Percentiles rank a stretch among this genome's conserved stretches.
Conservation (phyloP, 2,113 vertebrate species). For the Phylloscopus trochilus region DNA sequence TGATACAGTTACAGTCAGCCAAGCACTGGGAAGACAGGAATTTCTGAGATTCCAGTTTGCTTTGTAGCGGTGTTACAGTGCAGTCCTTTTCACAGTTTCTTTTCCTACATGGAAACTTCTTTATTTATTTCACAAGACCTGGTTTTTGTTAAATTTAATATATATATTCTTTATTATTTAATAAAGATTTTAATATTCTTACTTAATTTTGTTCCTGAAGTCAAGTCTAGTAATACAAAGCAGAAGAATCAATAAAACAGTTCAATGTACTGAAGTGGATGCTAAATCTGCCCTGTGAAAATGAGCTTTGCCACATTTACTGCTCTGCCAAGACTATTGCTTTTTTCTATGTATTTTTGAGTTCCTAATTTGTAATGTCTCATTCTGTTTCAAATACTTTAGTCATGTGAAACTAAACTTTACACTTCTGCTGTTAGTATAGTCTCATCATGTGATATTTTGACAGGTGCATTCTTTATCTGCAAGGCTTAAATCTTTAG, state of each 20-base stretch:
- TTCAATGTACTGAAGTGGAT: not conserved
- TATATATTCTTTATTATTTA: not conserved
- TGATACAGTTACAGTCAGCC: not conserved
- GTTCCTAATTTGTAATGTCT: not conserved
- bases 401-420: not conserved
- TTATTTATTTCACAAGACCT: not conserved
- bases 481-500: not conserved
- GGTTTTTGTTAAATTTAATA: not conserved
- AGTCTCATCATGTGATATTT: not conserved
- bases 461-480: not conserved
- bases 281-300: not conserved
- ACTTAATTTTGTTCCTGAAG: not conserved
- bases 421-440: not conserved
- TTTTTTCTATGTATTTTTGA: not conserved
- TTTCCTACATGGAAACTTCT: not conserved
- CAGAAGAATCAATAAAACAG: not conserved
- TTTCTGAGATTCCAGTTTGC: not conserved
- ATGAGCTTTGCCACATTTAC: not conserved
- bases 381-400: not conserved
- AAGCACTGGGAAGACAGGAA: not conserved
- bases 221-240: not conserved
- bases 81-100: not conserved
- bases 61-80: not conserved
- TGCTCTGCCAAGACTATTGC: not conserved
- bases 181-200: not conserved